phyloP scores from a whole-genome alignment of 2,113 vertebrate species.

The Ondatra zibethicus region DNA sequence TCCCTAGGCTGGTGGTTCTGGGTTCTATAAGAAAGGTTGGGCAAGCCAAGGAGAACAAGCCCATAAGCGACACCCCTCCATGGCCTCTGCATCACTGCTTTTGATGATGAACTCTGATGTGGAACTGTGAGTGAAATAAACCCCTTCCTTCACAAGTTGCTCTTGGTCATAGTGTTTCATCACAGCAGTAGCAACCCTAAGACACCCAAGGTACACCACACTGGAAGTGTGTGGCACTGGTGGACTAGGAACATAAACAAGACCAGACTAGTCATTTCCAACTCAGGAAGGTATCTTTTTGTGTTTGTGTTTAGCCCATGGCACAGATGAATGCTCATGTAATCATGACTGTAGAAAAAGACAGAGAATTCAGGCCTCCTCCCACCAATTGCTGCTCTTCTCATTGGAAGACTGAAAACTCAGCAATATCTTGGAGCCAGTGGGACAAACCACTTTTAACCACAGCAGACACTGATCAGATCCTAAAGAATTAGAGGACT shows the following conservation, averaged over 20 bases:
- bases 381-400: background rate
- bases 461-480: background rate
- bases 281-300: background rate
- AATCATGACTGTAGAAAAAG: background rate
- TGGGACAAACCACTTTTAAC: background rate
- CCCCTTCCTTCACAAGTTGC: background rate
- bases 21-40: background rate
- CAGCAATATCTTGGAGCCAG: accelerated
- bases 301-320: background rate
- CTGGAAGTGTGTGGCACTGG: background rate
- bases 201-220: background rate
- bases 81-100: background rate
- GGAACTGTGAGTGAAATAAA: background rate
- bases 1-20: background rate
- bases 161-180: background rate
- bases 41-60: background rate
- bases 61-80: background rate
- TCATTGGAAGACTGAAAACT: background rate
- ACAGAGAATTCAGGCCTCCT: background rate
- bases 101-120: background rate
- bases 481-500: background rate
- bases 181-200: background rate
- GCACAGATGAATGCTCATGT: background rate
- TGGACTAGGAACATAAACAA: background rate
- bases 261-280: background rate